phyloP scores from a whole-genome alignment of 2,888 invertebrate genomes.

The Osedax frankpressi region DNA sequence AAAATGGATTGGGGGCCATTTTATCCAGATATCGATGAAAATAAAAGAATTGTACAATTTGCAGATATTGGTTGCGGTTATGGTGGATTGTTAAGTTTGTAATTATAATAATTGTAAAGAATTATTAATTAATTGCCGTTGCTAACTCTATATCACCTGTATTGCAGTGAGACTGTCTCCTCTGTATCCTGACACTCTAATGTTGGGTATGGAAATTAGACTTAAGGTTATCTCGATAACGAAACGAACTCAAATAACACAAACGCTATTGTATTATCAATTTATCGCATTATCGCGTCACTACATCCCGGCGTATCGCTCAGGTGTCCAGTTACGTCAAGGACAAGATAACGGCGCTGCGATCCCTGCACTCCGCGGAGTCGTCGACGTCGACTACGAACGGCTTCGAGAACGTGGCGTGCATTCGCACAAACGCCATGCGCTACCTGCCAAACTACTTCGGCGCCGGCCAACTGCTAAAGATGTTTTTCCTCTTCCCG shows the following conservation, averaged over 20 bases:
- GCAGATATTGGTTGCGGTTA: slow-evolving; percentile 96
- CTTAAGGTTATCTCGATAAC: slow-evolving; percentile 62
- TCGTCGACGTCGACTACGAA: slow-evolving; percentile 8
- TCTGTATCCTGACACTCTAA: slow-evolving; percentile 74
- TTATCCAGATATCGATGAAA: slow-evolving; percentile 46
- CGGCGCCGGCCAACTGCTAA: slow-evolving; percentile 76
- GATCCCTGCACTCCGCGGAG: slow-evolving; percentile 60
- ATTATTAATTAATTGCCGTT: background rate
- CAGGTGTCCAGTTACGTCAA: slow-evolving; percentile 76
- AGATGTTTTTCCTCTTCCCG: slow-evolving; percentile 96
- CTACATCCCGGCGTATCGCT: background rate
- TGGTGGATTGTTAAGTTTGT: slow-evolving; percentile 70
- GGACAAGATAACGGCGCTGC: slow-evolving; percentile 74
- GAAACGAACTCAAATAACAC: background rate
- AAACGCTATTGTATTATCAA: no score
- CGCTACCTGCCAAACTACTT: slow-evolving; percentile 97
- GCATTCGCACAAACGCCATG: slow-evolving; percentile 92
- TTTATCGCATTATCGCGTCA: no score
- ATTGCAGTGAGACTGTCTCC: slow-evolving; percentile 68
- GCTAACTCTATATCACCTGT: slow-evolving; percentile 9
- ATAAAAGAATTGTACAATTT: slow-evolving; percentile 59
- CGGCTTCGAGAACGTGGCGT: slow-evolving; percentile 79
- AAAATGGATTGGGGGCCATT: slow-evolving; percentile 71
- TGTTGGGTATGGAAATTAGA: slow-evolving; percentile 90
- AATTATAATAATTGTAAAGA: background rate